These are phyloP conservation scores for Diplodus sargus DNA, from an alignment of 2,797 vertebrate genomes.

Conservation along the genomic window DNA sequence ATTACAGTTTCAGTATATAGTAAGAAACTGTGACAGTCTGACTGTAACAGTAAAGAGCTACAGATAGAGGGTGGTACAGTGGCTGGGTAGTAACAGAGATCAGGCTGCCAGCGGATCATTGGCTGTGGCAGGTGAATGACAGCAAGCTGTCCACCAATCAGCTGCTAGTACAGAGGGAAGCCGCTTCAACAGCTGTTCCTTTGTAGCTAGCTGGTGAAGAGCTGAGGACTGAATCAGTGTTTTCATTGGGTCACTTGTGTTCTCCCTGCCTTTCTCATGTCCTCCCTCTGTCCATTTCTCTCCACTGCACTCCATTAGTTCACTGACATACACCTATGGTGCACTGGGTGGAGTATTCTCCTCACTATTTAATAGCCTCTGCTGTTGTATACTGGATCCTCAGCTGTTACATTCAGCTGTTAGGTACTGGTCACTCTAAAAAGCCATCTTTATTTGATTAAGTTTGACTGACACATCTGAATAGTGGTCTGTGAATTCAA, in stretches of 20 bases:
- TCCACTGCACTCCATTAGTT: slow-evolving; percentile 16
- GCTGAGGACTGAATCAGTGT: slow-evolving; percentile 52
- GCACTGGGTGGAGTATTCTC: not conserved
- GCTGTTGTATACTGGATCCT: not conserved
- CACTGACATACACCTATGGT: not conserved
- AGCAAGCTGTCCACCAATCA: slow-evolving; percentile 53
- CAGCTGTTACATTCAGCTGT: not conserved
- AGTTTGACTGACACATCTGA: not conserved
- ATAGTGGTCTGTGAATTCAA: too few relatives aligned
- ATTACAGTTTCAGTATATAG: not conserved
- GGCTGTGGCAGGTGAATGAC: slow-evolving; percentile 67
- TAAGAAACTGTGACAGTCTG: not conserved
- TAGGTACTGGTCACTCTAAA: not conserved
- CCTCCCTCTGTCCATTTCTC: slow-evolving; percentile 4
- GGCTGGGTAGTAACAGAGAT: slow-evolving; percentile 65
- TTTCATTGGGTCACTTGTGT: slow-evolving; percentile 21
- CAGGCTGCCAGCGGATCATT: slow-evolving; percentile 57
- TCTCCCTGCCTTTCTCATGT: slow-evolving; percentile 26
- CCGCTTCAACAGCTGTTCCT: slow-evolving; percentile 69
- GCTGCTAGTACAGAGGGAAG: slow-evolving; percentile 41
- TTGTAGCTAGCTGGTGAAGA: slow-evolving; percentile 56
- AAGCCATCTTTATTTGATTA: not conserved
- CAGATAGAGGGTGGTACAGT: slow-evolving; percentile 19
- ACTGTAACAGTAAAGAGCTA: slow-evolving; percentile 3
- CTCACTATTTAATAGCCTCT: slow-evolving; percentile 2